Evolutionary conservation across 1,140 invertebrate genomes (phyloP).

Genomic region (Neodiprion pinetum): DNA sequence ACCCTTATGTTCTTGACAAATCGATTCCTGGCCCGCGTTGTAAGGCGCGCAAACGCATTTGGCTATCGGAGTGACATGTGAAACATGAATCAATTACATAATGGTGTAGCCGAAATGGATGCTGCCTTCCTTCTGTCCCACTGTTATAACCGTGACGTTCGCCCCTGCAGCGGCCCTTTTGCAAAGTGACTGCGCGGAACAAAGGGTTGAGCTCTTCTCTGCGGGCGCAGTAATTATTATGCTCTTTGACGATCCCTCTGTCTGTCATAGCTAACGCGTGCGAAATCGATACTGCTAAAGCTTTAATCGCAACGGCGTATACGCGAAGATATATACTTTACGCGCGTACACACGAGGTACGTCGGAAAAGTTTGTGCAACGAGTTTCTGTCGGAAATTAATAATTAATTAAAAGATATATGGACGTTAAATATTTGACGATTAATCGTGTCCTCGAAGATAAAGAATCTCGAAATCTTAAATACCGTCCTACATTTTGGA

Average conservation of each 20-base stretch:
- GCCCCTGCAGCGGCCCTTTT: constrained; percentile 13
- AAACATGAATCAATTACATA: constrained; percentile 57
- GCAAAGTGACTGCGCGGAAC: constrained; percentile 56
- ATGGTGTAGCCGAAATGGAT: constrained; percentile 54
- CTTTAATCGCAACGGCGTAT: constrained; percentile 45
- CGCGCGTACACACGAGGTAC: not conserved
- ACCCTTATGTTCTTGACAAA: too few species aligned
- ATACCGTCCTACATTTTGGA: too few species aligned
- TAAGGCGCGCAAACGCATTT: not conserved
- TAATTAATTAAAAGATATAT: too few species aligned
- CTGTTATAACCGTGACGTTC: constrained; percentile 2
- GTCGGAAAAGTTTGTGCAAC: not conserved
- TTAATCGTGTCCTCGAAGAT: too few species aligned
- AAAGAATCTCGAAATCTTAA: too few species aligned
- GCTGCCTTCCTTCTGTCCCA: constrained; percentile 37
- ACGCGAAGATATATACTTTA: not conserved
- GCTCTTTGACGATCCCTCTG: constrained; percentile 58
- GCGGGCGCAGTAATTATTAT: constrained; percentile 61
- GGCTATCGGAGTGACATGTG: constrained; percentile 21
- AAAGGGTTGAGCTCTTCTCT: constrained; percentile 61
- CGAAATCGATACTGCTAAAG: constrained; percentile 54
- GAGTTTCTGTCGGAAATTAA: too few species aligned
- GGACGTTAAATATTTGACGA: too few species aligned
- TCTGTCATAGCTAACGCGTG: constrained; percentile 51
- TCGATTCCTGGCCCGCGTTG: too few species aligned